phyloP scores from a whole-genome alignment of 92 coral and sea anemone species.

The Siderastrea siderea region DNA sequence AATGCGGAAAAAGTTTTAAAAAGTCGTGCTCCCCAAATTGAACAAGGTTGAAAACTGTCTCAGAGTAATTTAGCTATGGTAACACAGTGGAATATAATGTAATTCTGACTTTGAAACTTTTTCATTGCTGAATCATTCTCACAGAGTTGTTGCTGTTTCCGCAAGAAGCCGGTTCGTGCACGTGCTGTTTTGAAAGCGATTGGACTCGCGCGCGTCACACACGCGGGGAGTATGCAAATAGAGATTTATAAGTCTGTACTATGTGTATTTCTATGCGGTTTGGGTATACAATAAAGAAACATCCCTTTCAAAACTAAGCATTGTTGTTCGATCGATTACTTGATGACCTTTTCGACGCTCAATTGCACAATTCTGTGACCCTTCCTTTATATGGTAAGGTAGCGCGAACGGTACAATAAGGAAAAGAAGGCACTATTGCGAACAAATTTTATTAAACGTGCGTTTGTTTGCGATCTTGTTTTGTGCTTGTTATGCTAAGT shows the following conservation, averaged over 20 bases:
- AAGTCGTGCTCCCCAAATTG: neutral
- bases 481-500: conserved; percentile 8
- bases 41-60: neutral
- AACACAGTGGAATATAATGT: neutral
- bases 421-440: neutral
- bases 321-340: neutral
- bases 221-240: neutral
- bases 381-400: neutral
- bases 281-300: neutral
- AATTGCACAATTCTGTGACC: conserved; percentile 26
- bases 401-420: neutral
- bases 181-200: neutral
- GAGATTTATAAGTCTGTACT: neutral
- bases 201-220: neutral
- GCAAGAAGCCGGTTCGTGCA: neutral
- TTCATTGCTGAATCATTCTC: neutral
- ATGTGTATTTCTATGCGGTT: neutral
- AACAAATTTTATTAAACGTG: neutral
- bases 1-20: neutral
- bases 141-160: neutral
- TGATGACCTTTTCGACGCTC: conserved; percentile 19
- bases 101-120: neutral
- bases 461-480: conserved; percentile 7
- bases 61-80: neutral
- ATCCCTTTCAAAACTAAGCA: neutral